Evolutionary conservation across 2,888 invertebrate genomes (phyloP).

Genomic region (Zaprionus bogoriensis): DNA sequence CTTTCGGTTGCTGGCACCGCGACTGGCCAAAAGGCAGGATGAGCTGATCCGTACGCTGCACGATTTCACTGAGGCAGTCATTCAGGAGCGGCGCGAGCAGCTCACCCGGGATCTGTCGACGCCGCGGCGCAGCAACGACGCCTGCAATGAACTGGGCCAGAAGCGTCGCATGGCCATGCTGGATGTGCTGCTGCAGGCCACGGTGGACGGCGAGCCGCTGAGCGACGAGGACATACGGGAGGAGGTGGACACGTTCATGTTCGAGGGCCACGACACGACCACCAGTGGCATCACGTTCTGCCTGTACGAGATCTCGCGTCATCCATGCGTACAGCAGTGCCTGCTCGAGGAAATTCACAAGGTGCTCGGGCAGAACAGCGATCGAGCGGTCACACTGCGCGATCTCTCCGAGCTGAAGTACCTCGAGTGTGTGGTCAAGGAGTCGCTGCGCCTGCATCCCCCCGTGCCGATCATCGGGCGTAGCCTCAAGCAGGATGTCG

Average conservation of each 20-base stretch:
- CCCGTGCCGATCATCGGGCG: slow-evolving; percentile 87
- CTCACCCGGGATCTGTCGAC: slow-evolving; percentile 5
- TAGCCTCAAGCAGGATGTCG: slow-evolving; percentile 83
- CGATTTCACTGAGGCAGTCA: slow-evolving; percentile 70
- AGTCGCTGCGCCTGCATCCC: slow-evolving; percentile 86
- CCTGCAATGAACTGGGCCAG: slow-evolving; percentile 81
- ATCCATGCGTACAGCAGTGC: slow-evolving; percentile 72
- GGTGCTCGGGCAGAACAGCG: slow-evolving; percentile 63
- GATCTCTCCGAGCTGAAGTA: slow-evolving; percentile 78
- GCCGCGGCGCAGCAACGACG: background rate
- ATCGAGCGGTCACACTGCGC: slow-evolving; percentile 45
- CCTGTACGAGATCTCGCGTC: slow-evolving; percentile 73
- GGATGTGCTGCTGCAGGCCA: slow-evolving; percentile 86
- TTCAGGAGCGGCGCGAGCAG: slow-evolving; percentile 28
- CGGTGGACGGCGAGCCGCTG: slow-evolving; percentile 84
- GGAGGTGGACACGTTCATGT: slow-evolving; percentile 87
- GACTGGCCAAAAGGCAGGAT: slow-evolving; percentile 53
- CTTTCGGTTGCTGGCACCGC: slow-evolving; percentile 62
- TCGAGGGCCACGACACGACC: slow-evolving; percentile 84
- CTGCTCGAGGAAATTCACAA: slow-evolving; percentile 72
- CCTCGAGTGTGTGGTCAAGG: slow-evolving; percentile 87
- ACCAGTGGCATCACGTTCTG: slow-evolving; percentile 78
- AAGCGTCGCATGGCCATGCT: slow-evolving; percentile 87
- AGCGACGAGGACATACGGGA: slow-evolving; percentile 86
- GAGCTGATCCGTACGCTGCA: slow-evolving; percentile 69